Evolutionary conservation across 2,113 vertebrate genomes (phyloP).

Genomic region (Suricata suricatta): DNA sequence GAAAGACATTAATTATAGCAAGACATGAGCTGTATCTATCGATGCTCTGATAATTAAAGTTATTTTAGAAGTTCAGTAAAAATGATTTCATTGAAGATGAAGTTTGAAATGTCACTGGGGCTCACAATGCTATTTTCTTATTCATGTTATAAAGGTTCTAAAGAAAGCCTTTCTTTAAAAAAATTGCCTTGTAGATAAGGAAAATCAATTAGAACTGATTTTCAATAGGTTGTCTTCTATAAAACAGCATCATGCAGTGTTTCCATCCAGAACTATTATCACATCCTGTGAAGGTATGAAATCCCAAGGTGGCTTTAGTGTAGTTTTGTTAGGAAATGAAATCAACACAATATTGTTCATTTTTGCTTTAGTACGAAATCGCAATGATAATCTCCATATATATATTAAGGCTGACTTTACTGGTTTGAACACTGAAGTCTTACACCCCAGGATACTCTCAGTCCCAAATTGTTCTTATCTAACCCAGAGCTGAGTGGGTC

Average conservation of each 20-base stretch:
- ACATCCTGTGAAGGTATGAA: not conserved
- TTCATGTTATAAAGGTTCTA: not conserved
- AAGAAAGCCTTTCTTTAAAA: not conserved
- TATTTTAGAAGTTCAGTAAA: conserved; percentile 18
- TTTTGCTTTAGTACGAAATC: conserved; percentile 7
- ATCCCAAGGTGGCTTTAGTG: not conserved
- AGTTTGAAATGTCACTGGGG: not conserved
- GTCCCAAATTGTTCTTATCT: conserved; percentile 31
- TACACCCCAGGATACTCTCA: not conserved
- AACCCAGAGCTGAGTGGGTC: not conserved
- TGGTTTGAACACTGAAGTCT: not conserved
- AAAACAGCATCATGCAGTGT: not conserved
- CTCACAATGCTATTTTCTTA: not conserved
- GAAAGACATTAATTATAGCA: not conserved
- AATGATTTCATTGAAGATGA: not conserved
- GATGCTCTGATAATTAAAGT: conserved; percentile 14
- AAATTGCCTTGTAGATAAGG: not conserved
- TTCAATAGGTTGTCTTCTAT: not conserved
- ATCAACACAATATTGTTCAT: not conserved
- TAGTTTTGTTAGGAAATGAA: conserved; percentile 30
- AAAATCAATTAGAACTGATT: not conserved
- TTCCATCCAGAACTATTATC: not conserved
- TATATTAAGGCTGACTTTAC: not conserved
- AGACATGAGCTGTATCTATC: not conserved
- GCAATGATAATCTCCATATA: not conserved